A percentile compares a stretch with the other conserved stretches of the same genome.
Conservation (phyloP, 2,797 vertebrate species). For the Rousettus madagascariensis region DNA sequence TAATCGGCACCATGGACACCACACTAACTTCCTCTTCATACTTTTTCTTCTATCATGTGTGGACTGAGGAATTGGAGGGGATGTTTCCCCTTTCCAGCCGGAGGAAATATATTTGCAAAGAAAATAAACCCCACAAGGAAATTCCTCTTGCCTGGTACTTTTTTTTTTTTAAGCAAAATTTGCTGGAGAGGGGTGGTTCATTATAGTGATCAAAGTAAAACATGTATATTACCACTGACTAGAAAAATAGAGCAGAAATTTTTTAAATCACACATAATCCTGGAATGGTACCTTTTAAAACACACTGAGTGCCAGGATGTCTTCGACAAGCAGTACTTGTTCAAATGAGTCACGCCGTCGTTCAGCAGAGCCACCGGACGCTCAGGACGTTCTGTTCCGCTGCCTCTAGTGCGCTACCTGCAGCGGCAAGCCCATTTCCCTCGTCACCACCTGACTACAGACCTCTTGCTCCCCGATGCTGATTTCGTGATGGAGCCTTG, state of each 20-base stretch:
- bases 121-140: constrained; percentile 41
- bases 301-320: not conserved
- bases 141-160: not conserved
- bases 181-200: not conserved
- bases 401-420: not conserved
- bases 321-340: fast-evolving
- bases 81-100: constrained; percentile 18
- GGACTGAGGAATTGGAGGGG: not conserved
- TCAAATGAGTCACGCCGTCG: not conserved
- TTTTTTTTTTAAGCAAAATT: not conserved
- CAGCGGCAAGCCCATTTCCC: not conserved
- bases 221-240: not conserved
- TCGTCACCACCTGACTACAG: not conserved
- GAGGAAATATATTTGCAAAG: constrained; percentile 71
- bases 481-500: not conserved
- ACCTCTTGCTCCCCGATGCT: not conserved
- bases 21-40: not conserved
- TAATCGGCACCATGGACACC: fast-evolving
- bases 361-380: not conserved
- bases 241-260: not conserved
- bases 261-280: not conserved
- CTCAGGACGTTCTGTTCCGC: not conserved
- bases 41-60: not conserved
- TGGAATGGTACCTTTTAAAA: not conserved
- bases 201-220: not conserved